Evolutionary conservation across 2,113 vertebrate species (phyloP).

Genomic region (Corythaeola cristata): DNA sequence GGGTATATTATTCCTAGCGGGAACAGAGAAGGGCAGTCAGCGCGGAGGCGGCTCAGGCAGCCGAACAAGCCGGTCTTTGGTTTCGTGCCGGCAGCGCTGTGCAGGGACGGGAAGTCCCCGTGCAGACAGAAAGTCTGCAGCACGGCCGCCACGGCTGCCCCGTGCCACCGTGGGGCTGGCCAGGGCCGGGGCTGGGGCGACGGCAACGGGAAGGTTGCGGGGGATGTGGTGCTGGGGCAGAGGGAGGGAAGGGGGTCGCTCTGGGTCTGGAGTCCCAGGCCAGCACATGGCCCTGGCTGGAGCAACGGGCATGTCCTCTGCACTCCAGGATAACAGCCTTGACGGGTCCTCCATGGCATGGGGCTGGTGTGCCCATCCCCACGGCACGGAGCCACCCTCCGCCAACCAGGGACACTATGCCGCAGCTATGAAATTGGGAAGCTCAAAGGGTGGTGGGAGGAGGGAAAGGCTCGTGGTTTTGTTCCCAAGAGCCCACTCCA

Average conservation of each 20-base stretch:
- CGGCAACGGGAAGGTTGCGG: neutral
- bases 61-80: slow-evolving; percentile 68
- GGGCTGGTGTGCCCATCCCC: neutral
- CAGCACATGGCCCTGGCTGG: accelerated
- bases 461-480: neutral
- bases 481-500: neutral
- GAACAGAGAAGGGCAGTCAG: slow-evolving; percentile 66
- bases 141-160: slow-evolving; percentile 16
- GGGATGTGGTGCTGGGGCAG: neutral
- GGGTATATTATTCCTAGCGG: slow-evolving; percentile 63
- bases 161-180: neutral
- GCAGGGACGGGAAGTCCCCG: slow-evolving; percentile 78
- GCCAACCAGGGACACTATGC: accelerated
- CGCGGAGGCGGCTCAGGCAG: slow-evolving; percentile 36
- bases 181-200: neutral
- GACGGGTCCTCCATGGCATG: accelerated
- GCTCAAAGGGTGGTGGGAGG: neutral
- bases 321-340: neutral
- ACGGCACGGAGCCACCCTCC: accelerated
- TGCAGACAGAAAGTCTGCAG: slow-evolving; percentile 79
- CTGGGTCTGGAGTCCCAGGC: accelerated
- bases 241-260: neutral
- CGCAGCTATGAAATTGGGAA: accelerated
- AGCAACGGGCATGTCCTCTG: accelerated
- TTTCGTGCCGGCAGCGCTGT: slow-evolving; percentile 62